These are phyloP conservation scores for Reticulitermes lucifugus DNA, from an alignment of 2,888 invertebrate species.

Conservation along the genomic window DNA sequence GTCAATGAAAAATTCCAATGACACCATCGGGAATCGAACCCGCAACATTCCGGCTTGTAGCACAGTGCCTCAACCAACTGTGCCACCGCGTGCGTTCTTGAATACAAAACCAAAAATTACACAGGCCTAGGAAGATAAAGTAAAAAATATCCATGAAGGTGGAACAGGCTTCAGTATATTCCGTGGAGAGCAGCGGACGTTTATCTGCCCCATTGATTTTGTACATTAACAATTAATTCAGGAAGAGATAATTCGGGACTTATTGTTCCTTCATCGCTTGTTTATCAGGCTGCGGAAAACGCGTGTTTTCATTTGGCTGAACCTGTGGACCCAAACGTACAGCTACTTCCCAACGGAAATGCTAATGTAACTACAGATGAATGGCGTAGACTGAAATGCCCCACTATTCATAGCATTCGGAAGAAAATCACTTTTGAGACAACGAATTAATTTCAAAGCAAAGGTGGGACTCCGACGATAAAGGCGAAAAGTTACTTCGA, in stretches of 20 bases:
- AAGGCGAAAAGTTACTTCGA: not conserved
- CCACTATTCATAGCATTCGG: not conserved
- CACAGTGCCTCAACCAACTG: too few species aligned
- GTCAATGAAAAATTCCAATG: too few species aligned
- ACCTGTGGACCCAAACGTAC: not conserved
- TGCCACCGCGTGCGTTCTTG: too few species aligned
- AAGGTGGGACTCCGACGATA: not conserved
- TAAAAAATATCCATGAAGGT: too few species aligned
- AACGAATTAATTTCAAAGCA: not conserved
- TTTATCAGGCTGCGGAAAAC: not conserved
- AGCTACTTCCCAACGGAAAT: not conserved
- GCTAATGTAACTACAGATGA: not conserved
- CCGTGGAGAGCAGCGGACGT: too few species aligned
- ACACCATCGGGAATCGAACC: too few species aligned
- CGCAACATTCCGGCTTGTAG: too few species aligned
- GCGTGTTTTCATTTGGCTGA: not conserved
- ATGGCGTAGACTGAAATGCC: not conserved
- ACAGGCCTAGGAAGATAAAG: too few species aligned
- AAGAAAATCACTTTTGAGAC: not conserved
- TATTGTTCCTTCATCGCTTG: not conserved
- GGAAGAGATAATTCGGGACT: not conserved
- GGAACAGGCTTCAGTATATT: too few species aligned
- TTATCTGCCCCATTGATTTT: not conserved
- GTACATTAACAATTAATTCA: not conserved
- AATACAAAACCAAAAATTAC: too few species aligned